Evolutionary conservation across 1,140 invertebrate genomes (phyloP).

Genomic region (Ceratina australensis): DNA sequence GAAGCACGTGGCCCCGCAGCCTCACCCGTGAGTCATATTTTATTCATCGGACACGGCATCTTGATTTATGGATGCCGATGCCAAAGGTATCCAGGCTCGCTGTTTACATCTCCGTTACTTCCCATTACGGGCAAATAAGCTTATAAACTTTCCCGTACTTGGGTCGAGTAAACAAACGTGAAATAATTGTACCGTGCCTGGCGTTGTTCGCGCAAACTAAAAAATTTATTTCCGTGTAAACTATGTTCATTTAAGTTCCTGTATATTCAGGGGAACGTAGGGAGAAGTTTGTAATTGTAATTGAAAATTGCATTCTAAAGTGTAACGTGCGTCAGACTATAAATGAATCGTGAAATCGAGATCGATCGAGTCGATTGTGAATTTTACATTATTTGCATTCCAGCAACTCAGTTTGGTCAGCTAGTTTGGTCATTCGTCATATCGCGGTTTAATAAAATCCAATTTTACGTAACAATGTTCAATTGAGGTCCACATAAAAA

Average conservation of each 20-base stretch:
- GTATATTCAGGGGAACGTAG: background rate
- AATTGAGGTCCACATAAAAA: too few species aligned
- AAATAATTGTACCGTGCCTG: background rate
- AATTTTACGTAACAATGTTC: too few species aligned
- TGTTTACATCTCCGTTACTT: background rate
- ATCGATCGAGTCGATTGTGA: slow-evolving; percentile 5
- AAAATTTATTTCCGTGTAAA: too few species aligned
- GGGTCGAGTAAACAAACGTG: background rate
- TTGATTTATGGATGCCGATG: slow-evolving; percentile 4
- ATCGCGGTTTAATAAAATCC: too few species aligned
- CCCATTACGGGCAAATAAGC: background rate
- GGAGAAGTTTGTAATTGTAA: too few species aligned
- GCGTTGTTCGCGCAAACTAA: background rate
- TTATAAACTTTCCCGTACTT: background rate
- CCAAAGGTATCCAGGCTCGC: background rate
- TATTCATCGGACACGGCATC: slow-evolving; percentile 10
- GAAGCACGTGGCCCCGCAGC: background rate
- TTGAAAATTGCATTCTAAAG: too few species aligned
- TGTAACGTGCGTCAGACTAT: background rate
- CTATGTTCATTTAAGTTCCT: background rate
- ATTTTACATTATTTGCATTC: background rate
- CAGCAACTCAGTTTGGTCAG: slow-evolving; percentile 1
- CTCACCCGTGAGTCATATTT: slow-evolving; percentile 11
- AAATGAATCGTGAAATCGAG: background rate
- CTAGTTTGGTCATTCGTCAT: background rate